Conservation (phyloP, 2,113 vertebrate genomes). For the Cacatua alba region DNA sequence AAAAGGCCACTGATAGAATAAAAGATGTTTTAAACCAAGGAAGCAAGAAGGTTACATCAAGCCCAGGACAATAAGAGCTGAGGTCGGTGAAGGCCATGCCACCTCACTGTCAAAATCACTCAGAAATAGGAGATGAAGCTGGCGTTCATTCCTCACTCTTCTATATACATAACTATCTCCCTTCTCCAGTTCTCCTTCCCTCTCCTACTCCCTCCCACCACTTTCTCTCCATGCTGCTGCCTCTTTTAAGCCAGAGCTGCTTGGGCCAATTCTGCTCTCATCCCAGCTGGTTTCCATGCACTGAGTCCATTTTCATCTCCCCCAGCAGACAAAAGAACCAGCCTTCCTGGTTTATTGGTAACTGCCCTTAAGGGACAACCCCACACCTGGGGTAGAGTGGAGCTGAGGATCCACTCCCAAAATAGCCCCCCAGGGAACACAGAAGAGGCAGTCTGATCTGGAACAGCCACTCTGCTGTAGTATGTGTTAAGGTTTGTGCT, state of each 20-base stretch:
- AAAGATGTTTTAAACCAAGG: constrained; percentile 38
- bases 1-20: constrained; percentile 23
- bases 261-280: background rate
- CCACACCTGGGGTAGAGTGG: background rate
- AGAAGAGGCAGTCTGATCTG: background rate
- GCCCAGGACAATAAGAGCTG: constrained; percentile 12
- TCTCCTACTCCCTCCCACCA: background rate
- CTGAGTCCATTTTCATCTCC: background rate
- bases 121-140: constrained; percentile 34
- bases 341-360: background rate
- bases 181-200: background rate
- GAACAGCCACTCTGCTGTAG: background rate
- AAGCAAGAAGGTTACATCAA: constrained; percentile 51
- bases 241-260: background rate
- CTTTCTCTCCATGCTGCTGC: background rate
- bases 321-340: background rate
- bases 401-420: background rate
- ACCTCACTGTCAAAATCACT: background rate
- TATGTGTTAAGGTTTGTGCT: background rate
- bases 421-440: background rate
- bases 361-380: background rate
- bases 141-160: background rate
- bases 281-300: background rate
- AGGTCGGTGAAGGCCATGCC: constrained; percentile 6
- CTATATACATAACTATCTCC: background rate